A percentile compares a stretch with the other conserved stretches of the same genome.
phyloP scores from a whole-genome alignment of 1,140 invertebrate genomes.

The Sipha flava region DNA sequence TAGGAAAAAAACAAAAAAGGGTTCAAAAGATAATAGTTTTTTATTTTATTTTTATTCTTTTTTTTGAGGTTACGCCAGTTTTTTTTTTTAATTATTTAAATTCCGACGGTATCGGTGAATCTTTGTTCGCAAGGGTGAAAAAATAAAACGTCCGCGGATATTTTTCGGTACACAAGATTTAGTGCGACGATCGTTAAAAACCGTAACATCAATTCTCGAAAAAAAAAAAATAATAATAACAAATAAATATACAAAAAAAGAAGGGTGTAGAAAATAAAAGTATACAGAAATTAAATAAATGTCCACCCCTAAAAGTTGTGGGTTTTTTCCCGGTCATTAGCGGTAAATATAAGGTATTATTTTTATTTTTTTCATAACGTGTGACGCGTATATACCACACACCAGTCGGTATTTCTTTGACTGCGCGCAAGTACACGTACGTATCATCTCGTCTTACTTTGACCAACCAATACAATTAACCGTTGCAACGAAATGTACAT shows the following conservation, averaged over 20 bases:
- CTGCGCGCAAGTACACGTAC: too few relatives aligned
- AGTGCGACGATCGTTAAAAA: conserved; percentile 32
- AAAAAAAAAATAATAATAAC: not conserved
- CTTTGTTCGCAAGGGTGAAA: conserved; percentile 20
- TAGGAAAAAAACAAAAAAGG: conserved; percentile 12
- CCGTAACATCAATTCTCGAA: conserved; percentile 28
- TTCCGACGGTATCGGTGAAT: conserved; percentile 30
- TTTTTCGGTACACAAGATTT: conserved; percentile 31
- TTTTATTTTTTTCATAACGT: not conserved
- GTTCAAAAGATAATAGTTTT: conserved; percentile 31
- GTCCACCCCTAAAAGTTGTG: conserved; percentile 26
- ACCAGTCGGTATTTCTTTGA: not conserved
- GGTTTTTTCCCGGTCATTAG: conserved; percentile 21
- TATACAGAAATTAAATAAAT: conserved; percentile 31
- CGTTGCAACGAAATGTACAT: too few relatives aligned
- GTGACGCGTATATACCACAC: not conserved
- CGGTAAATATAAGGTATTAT: not conserved
- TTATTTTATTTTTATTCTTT: too few relatives aligned
- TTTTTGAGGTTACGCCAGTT: conserved; percentile 32
- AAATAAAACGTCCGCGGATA: conserved; percentile 26
- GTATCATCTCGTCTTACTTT: too few relatives aligned
- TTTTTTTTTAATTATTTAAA: conserved; percentile 31
- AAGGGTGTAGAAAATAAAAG: not conserved
- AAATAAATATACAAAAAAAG: not conserved
- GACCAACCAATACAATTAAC: too few relatives aligned